Percentiles rank a stretch among this genome's conserved stretches.
Evolutionary conservation across 2,113 vertebrate genomes (phyloP).

Genomic region (Felis catus): DNA sequence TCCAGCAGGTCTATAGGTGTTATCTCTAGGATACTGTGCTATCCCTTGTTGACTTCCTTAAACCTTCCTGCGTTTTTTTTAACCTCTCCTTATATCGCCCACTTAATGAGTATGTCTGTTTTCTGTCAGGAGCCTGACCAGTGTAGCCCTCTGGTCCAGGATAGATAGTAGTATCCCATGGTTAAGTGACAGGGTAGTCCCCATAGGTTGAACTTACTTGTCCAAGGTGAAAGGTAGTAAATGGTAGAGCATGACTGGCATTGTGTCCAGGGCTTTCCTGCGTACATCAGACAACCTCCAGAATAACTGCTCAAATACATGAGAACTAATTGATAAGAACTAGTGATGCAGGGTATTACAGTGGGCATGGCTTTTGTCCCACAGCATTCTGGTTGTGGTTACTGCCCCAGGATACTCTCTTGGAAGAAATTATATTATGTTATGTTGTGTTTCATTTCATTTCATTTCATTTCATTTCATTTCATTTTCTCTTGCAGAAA

Average conservation of each 20-base stretch:
- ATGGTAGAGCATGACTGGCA: not conserved
- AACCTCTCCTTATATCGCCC: not conserved
- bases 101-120: not conserved
- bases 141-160: accelerated
- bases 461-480: not conserved
- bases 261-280: not conserved
- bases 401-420: not conserved
- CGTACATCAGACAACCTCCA: not conserved
- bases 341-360: accelerated
- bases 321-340: not conserved
- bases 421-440: not conserved
- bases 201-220: not conserved
- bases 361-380: accelerated
- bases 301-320: not conserved
- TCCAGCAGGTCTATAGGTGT: not conserved
- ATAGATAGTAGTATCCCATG: accelerated
- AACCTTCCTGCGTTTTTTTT: not conserved
- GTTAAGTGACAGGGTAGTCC: not conserved
- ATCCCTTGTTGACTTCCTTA: not conserved
- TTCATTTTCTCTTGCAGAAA: not conserved
- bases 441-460: not conserved
- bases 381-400: not conserved
- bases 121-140: not conserved
- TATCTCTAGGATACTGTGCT: not conserved
- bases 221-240: not conserved